phyloP scores from a whole-genome alignment of 2,797 vertebrate species.

The Acanthurus tractus region DNA sequence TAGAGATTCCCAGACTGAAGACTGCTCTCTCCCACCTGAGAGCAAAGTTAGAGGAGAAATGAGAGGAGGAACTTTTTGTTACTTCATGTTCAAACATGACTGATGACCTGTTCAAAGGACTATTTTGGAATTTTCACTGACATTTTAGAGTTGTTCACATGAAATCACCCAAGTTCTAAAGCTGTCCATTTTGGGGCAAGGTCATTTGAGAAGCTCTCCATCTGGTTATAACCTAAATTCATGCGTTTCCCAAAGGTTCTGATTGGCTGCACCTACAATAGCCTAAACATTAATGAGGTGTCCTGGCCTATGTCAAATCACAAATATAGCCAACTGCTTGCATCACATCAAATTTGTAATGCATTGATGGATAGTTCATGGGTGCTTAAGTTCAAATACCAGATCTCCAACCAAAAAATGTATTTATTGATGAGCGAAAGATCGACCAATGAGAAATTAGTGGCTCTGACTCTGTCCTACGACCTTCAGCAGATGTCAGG shows the following conservation, averaged over 20 bases:
- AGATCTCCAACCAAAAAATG: neutral
- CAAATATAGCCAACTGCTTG: neutral
- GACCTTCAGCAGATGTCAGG: neutral
- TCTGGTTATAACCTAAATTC: slow-evolving; percentile 5
- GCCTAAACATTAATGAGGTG: neutral
- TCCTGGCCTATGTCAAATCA: neutral
- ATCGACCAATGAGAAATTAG: neutral
- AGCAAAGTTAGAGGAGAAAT: slow-evolving; percentile 2
- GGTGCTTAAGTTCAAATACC: neutral
- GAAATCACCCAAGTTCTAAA: neutral
- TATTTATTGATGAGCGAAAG: neutral
- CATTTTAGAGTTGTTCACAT: neutral
- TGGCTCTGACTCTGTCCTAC: neutral
- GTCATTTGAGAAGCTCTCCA: slow-evolving; percentile 3
- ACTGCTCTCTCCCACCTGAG: slow-evolving; percentile 84
- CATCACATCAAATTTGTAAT: neutral
- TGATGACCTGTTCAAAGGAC: neutral
- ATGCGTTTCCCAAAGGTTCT: neutral
- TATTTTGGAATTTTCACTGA: neutral
- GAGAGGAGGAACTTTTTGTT: neutral
- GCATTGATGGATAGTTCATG: neutral
- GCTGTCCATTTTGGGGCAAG: neutral
- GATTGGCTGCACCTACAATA: neutral
- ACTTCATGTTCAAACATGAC: neutral
- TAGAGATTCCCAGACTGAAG: slow-evolving; percentile 90